Evolutionary conservation across 1,140 invertebrate species (phyloP).

Genomic region (Galendromus occidentalis): DNA sequence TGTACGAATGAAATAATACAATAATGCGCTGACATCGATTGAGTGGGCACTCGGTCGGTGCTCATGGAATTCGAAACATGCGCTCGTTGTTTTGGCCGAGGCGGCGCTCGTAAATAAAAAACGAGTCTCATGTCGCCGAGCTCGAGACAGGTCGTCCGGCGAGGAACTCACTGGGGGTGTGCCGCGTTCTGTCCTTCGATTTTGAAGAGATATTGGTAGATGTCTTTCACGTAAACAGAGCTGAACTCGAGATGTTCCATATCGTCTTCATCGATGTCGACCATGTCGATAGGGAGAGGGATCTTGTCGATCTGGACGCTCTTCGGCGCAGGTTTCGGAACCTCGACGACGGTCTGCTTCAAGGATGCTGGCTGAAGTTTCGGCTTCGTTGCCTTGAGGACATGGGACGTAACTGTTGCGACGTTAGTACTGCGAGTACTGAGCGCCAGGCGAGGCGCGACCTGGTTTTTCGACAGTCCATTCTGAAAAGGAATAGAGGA

Average conservation of each 20-base stretch:
- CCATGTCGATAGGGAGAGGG: constrained; percentile 19
- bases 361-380: not conserved
- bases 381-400: not conserved
- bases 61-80: too few species aligned
- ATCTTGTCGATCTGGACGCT: not conserved
- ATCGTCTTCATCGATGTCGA: constrained; percentile 54
- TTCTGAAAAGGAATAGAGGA: not conserved
- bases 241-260: constrained; percentile 51
- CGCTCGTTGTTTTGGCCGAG: too few species aligned
- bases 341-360: not conserved
- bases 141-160: too few species aligned
- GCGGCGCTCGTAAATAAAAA: too few species aligned
- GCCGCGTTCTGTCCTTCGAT: constrained; percentile 38
- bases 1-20: not conserved
- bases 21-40: too few species aligned
- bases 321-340: not conserved
- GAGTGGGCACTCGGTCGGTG: too few species aligned
- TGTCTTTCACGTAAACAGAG: constrained; percentile 60
- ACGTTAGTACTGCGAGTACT: not conserved
- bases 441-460: not conserved
- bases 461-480: not conserved
- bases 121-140: too few species aligned
- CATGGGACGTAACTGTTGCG: not conserved
- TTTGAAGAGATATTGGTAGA: constrained; percentile 51
- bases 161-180: not conserved